Evolutionary conservation across 2,113 vertebrate species (phyloP).

Genomic region (Heteronetta atricapilla): DNA sequence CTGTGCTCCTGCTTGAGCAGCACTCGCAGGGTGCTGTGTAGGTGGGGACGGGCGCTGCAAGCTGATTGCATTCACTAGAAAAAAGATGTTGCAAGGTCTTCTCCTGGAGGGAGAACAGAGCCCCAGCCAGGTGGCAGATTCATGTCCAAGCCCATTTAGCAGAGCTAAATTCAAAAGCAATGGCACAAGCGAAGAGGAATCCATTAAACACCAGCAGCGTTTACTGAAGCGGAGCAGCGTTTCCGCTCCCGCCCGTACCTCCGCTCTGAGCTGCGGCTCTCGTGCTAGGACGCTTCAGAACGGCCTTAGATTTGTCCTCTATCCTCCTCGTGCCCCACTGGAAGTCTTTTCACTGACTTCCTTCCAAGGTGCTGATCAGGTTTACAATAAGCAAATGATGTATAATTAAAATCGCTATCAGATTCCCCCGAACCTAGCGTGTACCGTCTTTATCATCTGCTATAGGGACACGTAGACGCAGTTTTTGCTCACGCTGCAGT

Average conservation of each 20-base stretch:
- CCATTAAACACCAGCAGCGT: accelerated
- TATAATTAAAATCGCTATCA: background rate
- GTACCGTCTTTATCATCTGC: background rate
- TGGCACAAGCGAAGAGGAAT: background rate
- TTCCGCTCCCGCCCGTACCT: accelerated
- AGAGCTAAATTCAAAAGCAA: background rate
- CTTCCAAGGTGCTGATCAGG: background rate
- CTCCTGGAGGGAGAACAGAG: background rate
- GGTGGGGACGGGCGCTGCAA: background rate
- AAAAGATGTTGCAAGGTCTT: background rate
- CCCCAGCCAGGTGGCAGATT: no score
- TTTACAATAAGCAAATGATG: background rate
- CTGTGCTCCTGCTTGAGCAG: background rate
- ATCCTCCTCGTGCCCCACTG: background rate
- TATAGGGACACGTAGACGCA: background rate
- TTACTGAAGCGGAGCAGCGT: accelerated
- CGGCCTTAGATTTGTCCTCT: background rate
- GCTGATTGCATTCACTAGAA: background rate
- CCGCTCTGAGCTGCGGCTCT: background rate
- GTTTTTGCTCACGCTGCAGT: background rate
- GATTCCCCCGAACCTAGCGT: background rate
- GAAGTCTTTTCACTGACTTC: background rate
- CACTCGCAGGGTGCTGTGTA: background rate
- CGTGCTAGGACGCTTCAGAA: background rate
- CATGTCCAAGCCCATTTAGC: background rate